A percentile compares a stretch with the other conserved stretches of the same genome.
These are phyloP conservation scores for Drosophila helvetica DNA, from an alignment of 2,888 invertebrate genomes.

Conservation along the genomic window DNA sequence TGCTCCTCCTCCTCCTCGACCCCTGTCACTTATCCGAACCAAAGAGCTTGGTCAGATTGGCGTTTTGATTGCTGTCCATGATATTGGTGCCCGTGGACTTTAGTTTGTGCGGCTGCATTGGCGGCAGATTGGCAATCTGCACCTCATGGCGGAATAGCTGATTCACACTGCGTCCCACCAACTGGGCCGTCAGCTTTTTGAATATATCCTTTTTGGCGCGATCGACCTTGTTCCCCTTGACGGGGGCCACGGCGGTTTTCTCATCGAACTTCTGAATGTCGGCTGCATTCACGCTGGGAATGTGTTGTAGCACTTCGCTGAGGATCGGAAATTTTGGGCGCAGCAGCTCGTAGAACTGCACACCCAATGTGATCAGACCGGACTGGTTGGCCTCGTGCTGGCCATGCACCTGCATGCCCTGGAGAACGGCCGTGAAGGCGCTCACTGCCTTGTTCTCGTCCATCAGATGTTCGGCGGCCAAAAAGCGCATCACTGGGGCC, in stretches of 20 bases:
- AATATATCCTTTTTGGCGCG: constrained; percentile 96
- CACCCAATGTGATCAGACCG: constrained; percentile 90
- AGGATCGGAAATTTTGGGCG: constrained; percentile 90
- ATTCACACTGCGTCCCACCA: constrained; percentile 93
- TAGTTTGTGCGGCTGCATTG: constrained; percentile 84
- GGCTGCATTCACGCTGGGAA: constrained; percentile 92
- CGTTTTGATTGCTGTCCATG: constrained; percentile 80
- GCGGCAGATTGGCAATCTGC: constrained; percentile 93
- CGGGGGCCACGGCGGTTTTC: constrained; percentile 88
- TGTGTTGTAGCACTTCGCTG: constrained; percentile 88
- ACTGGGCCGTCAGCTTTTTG: constrained; percentile 93
- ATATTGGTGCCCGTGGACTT: constrained; percentile 54
- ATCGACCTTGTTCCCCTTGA: constrained; percentile 92
- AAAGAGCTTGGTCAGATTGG: constrained; percentile 79
- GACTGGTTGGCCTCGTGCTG: constrained; percentile 96
- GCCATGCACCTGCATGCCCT: constrained; percentile 93
- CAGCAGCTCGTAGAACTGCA: constrained; percentile 93
- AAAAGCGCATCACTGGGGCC: constrained; percentile 88
- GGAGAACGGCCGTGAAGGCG: constrained; percentile 90
- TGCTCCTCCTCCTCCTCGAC: constrained; percentile 27
- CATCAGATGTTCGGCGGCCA: constrained; percentile 87
- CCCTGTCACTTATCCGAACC: constrained; percentile 71
- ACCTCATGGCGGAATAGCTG: constrained; percentile 95
- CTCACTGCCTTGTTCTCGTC: constrained; percentile 88
- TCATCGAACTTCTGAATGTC: constrained; percentile 94